phyloP scores from a whole-genome alignment of 2,113 vertebrate species.

The Hippolais icterina region DNA sequence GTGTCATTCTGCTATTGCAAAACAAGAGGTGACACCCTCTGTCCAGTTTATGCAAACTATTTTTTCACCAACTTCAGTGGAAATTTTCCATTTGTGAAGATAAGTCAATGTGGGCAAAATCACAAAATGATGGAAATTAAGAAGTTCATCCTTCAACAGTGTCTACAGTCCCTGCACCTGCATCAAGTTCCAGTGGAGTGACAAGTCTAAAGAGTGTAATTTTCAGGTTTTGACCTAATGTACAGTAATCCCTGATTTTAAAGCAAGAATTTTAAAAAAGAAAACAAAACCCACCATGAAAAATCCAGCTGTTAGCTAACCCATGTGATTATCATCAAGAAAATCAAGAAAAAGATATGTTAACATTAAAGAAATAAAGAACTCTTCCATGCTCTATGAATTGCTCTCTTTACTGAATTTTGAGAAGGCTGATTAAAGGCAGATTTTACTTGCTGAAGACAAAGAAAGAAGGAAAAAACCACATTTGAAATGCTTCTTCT shows the following conservation, averaged over 20 bases:
- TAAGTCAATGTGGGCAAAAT: neutral
- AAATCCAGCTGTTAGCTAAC: neutral
- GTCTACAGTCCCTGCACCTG: neutral
- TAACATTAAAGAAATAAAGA: neutral
- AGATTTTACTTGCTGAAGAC: neutral
- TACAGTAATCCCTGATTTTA: neutral
- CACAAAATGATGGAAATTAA: neutral
- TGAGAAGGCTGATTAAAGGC: neutral
- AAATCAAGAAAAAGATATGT: neutral
- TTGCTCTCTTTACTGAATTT: neutral
- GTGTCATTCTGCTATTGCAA: neutral
- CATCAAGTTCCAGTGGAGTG: neutral
- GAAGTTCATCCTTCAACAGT: neutral
- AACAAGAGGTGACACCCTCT: neutral
- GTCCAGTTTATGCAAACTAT: neutral
- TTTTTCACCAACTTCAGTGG: neutral
- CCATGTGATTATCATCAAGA: neutral
- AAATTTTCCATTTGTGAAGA: neutral
- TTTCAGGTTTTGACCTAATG: neutral
- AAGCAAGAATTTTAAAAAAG: neutral
- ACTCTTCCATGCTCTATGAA: neutral
- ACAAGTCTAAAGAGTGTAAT: neutral
- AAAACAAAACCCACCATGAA: neutral
- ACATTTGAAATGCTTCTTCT: neutral
- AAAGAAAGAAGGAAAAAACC: neutral